Evolutionary conservation across 2,888 invertebrate species (phyloP), one percentile per base, ranked within the genome.

Genomic region (Acrobasis suavella): DNA sequence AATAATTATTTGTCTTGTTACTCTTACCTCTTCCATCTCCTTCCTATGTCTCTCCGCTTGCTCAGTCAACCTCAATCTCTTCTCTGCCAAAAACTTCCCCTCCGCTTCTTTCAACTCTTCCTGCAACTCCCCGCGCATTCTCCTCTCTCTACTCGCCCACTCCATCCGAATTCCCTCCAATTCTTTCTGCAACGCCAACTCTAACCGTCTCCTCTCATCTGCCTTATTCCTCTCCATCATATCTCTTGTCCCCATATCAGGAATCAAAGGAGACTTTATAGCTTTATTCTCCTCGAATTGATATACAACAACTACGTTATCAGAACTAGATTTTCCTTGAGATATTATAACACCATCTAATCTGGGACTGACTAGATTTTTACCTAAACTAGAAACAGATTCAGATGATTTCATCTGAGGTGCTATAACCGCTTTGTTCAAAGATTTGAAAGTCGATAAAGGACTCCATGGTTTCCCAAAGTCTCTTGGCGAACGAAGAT

Each of bases 111-210:
- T 91, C 72, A 94, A 86, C 73, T 93, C 94, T 42, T 88, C 87
- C 58, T 91, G 87, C 64, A 94, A 75, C 71, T 93, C 93, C 16
- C 92, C 89, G 76, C 82, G 94, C 93, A 80, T 91, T 81, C 78
- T 94, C 86, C 79, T 94, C 72, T 85, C 94, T 83, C 77, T 93
- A 64, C 89, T 89, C 65, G 94, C 91, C 73, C 94, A 91, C 60
- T 94, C 94, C 67, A 93, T 91, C 71, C 93, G 93, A 58, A 94
- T 83, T 68, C 83, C 76, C 70, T 93, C 91, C 68, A 94, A 82
- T 77, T 93, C 93, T 63, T 91, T 92, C 74, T 93, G 87, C 67
- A 91, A 70, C 49, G 86, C 77, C 62, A 91, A 73, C 71, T 92
- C 91, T 59, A 91, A 66, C 75, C 91, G 81, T 76, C 87, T 86